Base-by-base conservation (phyloP, 2,888 invertebrate genomes). In the Theodoxus fluviatilis region DNA sequence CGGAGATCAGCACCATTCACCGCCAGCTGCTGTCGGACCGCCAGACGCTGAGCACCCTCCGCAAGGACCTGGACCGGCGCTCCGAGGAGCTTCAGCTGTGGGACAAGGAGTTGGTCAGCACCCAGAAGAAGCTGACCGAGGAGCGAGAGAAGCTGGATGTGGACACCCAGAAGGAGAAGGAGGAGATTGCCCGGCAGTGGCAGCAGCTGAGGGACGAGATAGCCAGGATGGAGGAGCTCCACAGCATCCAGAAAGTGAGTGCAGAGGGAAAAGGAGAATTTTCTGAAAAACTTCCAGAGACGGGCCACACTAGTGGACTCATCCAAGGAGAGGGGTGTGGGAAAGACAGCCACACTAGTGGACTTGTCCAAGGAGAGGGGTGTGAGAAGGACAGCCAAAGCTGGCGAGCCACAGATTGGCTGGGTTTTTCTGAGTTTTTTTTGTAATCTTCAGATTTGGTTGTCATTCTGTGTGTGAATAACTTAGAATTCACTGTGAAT, bases 201-300 rank as follows among this genome's bases (percentile, higher is more conserved):
- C 83, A 83, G 71, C 81, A 84, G 67, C 76, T 84, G 33, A 71
- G 80, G 38, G 83, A 84, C 73, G 83, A 84, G 73, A 81, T 82
- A 52, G 73, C 78, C 22, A 74, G 83, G 35, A 83, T 84, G 82
- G 83, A 84, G 71, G 82, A 83, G 65, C 70, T 81, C 67, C 81
- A 82, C 71, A 78, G 80, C 69, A 77, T 81, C 35, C 83, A 83
- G 74, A 80, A 82, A 80, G 83, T 83, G 71, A 70, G 67, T 33
- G 6, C n/a, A n/a, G n/a, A n/a, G n/a, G n/a, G n/a, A n/a, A n/a
- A n/a, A n/a, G n/a, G n/a, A n/a, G n/a, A n/a, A n/a, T n/a, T n/a
- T n/a, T n/a, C n/a, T n/a, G n/a, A n/a, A n/a, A n/a, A n/a, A n/a
- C n/a, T 55, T 67, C 4, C 22, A n/a, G 22, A 28, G 33, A 37